Percentiles rank a stretch among this genome's conserved stretches.
Conservation (phyloP, 1,140 invertebrate genomes). For the Leptonema lineaticorne region DNA sequence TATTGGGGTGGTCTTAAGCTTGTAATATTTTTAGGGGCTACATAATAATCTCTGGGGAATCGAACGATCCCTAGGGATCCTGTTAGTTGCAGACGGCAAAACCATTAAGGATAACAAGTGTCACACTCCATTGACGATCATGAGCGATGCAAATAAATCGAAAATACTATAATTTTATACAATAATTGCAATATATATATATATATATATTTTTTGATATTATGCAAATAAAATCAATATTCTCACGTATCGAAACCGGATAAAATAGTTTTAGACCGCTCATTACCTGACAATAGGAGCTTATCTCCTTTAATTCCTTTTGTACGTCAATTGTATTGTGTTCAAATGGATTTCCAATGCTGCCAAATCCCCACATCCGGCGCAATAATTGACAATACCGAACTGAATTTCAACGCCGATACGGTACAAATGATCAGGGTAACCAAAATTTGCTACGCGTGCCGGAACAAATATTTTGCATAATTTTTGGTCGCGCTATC, state of each 20-base stretch:
- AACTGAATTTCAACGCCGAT: background rate
- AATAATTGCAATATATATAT: too few species aligned
- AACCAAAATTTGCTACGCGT: background rate
- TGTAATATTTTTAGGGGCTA: conserved; percentile 5
- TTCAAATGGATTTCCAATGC: conserved; percentile 37
- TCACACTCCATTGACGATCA: conserved; percentile 26
- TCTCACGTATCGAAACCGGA: background rate
- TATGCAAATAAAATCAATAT: background rate
- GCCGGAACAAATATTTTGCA: too few species aligned
- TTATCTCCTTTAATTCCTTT: conserved; percentile 34
- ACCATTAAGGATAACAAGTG: conserved; percentile 39
- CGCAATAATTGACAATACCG: conserved; percentile 31
- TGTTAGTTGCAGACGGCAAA: conserved; percentile 36
- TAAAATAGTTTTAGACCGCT: conserved; percentile 11
- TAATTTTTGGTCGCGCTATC: too few species aligned
- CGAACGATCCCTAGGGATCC: conserved; percentile 22
- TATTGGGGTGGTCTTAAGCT: conserved; percentile 15
- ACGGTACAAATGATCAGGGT: background rate
- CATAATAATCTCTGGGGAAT: conserved; percentile 10
- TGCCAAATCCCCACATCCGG: conserved; percentile 34
- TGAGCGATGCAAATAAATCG: too few species aligned
- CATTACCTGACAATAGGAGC: conserved; percentile 29
- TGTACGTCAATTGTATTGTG: conserved; percentile 28
- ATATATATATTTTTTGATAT: too few species aligned
- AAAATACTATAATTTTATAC: too few species aligned